Percentiles rank a stretch among this genome's conserved stretches.
phyloP scores from a whole-genome alignment of 1,140 invertebrate species.

The Lepidurus apus region DNA sequence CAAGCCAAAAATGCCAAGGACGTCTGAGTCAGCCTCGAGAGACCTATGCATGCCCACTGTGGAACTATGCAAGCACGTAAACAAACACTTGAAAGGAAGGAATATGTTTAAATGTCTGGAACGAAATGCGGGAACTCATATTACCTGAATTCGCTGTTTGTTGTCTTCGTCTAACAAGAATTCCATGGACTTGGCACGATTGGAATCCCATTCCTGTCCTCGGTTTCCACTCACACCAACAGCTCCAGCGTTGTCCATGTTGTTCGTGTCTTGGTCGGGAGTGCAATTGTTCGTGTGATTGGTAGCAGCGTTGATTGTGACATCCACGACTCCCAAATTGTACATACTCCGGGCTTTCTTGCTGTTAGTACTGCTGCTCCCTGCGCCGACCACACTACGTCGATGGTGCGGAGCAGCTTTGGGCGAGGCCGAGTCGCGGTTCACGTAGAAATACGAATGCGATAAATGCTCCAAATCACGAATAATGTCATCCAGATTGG shows the following conservation, averaged over 20 bases:
- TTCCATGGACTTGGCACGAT: slow-evolving; percentile 81
- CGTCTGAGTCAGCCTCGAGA: too few species aligned
- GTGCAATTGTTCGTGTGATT: not conserved
- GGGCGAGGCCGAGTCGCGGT: slow-evolving; percentile 11
- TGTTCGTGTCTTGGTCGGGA: slow-evolving; percentile 23
- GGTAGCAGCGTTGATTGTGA: not conserved
- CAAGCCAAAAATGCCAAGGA: not conserved
- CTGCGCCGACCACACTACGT: slow-evolving; percentile 48
- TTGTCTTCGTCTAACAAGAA: slow-evolving; percentile 86
- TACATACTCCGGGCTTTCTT: slow-evolving; percentile 71
- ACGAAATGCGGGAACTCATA: slow-evolving; percentile 37
- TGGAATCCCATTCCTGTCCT: slow-evolving; percentile 44
- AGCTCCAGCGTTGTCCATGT: slow-evolving; percentile 38
- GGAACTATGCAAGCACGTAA: too few species aligned
- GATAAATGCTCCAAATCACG: slow-evolving; percentile 38
- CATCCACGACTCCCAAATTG: slow-evolving; percentile 57
- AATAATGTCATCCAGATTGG: slow-evolving; percentile 49
- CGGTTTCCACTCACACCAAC: slow-evolving; percentile 37
- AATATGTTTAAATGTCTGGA: not conserved
- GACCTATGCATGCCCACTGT: too few species aligned
- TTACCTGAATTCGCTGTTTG: slow-evolving; percentile 66
- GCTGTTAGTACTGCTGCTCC: slow-evolving; percentile 39
- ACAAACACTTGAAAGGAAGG: too few species aligned
- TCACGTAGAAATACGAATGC: slow-evolving; percentile 16
- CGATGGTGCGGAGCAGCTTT: slow-evolving; percentile 39